Percentiles rank a stretch among this genome's conserved stretches.
Evolutionary conservation across 2,113 vertebrate genomes (phyloP).

Genomic region (Enhydra lutris): DNA sequence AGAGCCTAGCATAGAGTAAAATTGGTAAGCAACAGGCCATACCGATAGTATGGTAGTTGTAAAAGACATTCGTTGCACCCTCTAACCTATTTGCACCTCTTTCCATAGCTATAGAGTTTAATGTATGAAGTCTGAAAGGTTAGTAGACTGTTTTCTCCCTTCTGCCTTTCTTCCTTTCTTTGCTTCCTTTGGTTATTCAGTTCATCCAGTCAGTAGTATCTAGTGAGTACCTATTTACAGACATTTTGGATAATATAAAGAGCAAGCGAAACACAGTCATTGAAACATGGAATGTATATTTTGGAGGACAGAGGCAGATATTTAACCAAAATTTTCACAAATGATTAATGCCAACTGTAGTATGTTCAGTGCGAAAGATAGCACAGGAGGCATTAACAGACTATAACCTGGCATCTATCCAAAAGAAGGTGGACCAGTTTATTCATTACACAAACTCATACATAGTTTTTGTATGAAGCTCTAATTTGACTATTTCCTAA

Average conservation of each 20-base stretch:
- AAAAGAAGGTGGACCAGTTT: not conserved
- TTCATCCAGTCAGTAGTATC: not conserved
- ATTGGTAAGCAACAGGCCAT: not conserved
- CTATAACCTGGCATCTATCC: not conserved
- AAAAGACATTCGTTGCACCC: too few species aligned
- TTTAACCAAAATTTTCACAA: not conserved
- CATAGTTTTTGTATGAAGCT: not conserved
- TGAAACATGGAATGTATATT: not conserved
- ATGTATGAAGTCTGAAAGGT: not conserved
- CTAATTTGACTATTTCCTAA: not conserved
- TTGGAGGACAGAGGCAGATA: not conserved
- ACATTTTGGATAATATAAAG: not conserved
- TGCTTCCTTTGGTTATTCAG: not conserved
- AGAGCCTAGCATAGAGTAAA: not conserved
- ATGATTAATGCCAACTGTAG: not conserved
- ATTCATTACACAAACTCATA: not conserved
- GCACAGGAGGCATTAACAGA: accelerated
- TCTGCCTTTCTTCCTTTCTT: not conserved
- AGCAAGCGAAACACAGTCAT: not conserved
- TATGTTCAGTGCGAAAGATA: not conserved
- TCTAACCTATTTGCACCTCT: not conserved
- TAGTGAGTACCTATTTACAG: not conserved
- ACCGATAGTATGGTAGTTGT: not conserved
- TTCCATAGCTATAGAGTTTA: not conserved
- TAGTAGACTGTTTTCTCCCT: not conserved